Percentiles rank a stretch among this genome's conserved stretches.
These are phyloP conservation scores for Phymastichus coffea DNA, from an alignment of 1,140 invertebrate species.

Conservation along the genomic window DNA sequence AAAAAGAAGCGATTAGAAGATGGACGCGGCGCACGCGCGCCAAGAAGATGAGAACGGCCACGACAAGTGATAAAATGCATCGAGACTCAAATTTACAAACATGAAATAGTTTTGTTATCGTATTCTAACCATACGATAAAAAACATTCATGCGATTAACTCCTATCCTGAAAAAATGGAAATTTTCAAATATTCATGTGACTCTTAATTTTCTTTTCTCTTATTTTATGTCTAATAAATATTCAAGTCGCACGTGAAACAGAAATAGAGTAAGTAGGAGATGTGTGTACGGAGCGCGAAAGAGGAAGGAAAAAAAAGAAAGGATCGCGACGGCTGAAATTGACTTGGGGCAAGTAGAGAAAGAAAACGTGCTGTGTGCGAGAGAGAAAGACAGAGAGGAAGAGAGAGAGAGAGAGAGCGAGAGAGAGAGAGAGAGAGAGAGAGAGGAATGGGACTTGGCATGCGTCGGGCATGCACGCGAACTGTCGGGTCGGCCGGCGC, in stretches of 20 bases:
- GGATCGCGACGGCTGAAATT: conserved; percentile 22
- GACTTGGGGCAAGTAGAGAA: conserved; percentile 15
- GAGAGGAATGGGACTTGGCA: conserved; percentile 26
- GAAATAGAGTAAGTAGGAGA: not conserved
- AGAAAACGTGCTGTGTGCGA: too few species aligned
- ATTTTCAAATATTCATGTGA: not conserved
- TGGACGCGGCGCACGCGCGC: too few species aligned
- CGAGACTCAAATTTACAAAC: not conserved
- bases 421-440: too few species aligned
- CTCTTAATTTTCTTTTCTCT: not conserved
- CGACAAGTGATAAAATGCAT: conserved; percentile 6
- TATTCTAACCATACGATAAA: too few species aligned
- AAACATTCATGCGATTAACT: too few species aligned
- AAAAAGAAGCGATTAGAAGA: too few species aligned
- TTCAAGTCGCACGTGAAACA: not conserved
- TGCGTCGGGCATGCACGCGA: conserved; percentile 21
- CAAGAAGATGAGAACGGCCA: conserved; percentile 3
- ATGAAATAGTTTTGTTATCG: conserved; percentile 1
- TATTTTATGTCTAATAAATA: not conserved
- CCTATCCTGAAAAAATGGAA: too few species aligned
- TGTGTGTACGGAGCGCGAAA: not conserved
- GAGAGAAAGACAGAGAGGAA: too few species aligned
- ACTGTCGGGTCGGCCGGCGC: conserved; percentile 14
- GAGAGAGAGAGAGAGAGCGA: too few species aligned
- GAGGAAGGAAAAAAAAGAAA: not conserved